A percentile compares a stretch with the other conserved stretches of the same genome.
These are phyloP conservation scores for Clistopyga incitator DNA, from an alignment of 2,888 invertebrate species.

Conservation along the genomic window DNA sequence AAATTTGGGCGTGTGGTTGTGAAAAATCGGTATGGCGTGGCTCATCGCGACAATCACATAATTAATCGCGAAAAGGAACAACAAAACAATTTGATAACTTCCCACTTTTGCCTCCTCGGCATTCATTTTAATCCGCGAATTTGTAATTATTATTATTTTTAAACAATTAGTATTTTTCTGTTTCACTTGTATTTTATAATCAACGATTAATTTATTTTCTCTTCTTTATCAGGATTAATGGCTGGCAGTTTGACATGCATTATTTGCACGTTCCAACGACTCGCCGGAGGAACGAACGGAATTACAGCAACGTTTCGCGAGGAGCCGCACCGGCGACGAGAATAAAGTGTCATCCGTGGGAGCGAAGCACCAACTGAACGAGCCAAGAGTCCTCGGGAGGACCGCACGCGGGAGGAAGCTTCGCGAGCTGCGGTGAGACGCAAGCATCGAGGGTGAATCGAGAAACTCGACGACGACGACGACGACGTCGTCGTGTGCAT, in stretches of 20 bases:
- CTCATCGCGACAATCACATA: constrained; percentile 83
- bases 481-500: no score
- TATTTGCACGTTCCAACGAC: neutral
- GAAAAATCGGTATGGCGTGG: constrained; percentile 82
- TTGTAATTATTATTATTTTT: neutral
- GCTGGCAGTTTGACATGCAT: neutral
- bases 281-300: neutral
- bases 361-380: constrained; percentile 76
- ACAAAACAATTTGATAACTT: constrained; percentile 80
- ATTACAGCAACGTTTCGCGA: constrained; percentile 18
- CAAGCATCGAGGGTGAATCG: constrained; percentile 63
- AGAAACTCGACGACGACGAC: constrained; percentile 43
- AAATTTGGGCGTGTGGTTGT: constrained; percentile 82
- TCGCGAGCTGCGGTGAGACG: constrained; percentile 44
- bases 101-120: constrained; percentile 79
- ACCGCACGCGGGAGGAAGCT: constrained; percentile 46
- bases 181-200: neutral
- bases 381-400: constrained; percentile 63
- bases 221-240: neutral
- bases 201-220: neutral
- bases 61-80: constrained; percentile 81
- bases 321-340: constrained; percentile 46
- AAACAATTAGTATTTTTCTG: neutral
- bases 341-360: constrained; percentile 74
- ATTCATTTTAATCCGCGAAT: constrained; percentile 72